Evolutionary conservation across 2,888 invertebrate genomes (phyloP), one percentile per base, ranked within the genome.

Genomic region (Caradrina kadenii): DNA sequence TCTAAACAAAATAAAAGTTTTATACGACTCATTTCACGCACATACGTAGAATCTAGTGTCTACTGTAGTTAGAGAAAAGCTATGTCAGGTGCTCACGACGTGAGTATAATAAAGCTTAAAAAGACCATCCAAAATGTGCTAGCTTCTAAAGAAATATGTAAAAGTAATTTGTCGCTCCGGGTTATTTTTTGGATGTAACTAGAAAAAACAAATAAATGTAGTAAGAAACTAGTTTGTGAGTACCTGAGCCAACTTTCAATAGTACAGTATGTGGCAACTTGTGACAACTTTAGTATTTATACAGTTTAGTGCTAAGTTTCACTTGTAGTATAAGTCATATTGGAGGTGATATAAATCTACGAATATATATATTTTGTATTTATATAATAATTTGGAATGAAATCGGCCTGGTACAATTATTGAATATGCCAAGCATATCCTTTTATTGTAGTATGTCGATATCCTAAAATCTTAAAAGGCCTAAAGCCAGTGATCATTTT

Each of bases 401-500:
- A 52, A 63, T 53, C 31, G 52, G 17, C 49, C 11, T 76, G n/a
- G 11, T 63, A 42, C 65, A 63, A 71, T 76, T 35, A 62, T 31
- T 50, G 54, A 59, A n/a, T 71, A 71, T 71, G 62, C 54, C 15
- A 63, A 55, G 72, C 72, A 66, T 76, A 76, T 63, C 67, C 48
- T 63, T 10, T 60, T 7, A 59, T 77, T 72, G 62, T 26, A 62
- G 22, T 53, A 61, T 56, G 63, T 45, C 45, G 52, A 61, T 54
- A 39, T n/a, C 19, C 5, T 59, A 13, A n/a, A 31, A 45, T 45
- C 11, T 55, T 49, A 7, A 35, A 49, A 31, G 4, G 17, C 15
- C 8, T 17, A 10, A 19, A 26, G 8, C 22, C 4, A 35, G 17
- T 11, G 31, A 45, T 45, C 0, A 69, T 53, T 60, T 58, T 15